Conservation (phyloP, 2,888 invertebrate species). For the Sepioteuthis lessoniana region DNA sequence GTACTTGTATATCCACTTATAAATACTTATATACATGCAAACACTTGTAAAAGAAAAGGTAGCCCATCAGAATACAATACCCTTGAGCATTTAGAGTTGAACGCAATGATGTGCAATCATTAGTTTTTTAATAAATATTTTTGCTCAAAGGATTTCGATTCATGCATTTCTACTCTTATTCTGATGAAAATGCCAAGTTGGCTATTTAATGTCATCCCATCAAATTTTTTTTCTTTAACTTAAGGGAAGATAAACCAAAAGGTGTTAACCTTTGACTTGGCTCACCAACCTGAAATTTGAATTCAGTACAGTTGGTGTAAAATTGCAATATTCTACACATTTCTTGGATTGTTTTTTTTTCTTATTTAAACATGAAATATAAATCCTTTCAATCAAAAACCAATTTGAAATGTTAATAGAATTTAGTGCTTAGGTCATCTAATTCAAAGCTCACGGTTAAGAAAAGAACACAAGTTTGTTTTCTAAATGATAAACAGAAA, state of each 20-base stretch:
- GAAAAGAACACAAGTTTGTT: neutral
- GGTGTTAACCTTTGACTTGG: neutral
- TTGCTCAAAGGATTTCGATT: constrained; percentile 16
- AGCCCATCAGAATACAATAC: neutral
- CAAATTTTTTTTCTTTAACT: neutral
- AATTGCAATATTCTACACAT: neutral
- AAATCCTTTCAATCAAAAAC: neutral
- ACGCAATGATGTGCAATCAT: neutral
- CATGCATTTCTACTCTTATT: neutral
- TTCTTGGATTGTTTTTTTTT: neutral
- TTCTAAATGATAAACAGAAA: neutral
- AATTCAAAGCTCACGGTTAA: neutral
- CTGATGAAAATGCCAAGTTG: too few species aligned
- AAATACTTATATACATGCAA: neutral
- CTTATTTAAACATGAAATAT: neutral
- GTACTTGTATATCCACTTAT: neutral
- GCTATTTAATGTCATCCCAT: too few species aligned
- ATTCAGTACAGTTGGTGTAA: neutral
- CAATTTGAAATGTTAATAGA: neutral
- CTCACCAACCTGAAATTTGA: neutral
- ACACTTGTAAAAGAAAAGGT: neutral
- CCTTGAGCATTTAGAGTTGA: neutral
- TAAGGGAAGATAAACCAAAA: neutral
- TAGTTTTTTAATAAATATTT: neutral
- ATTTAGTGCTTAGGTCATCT: neutral